These are phyloP conservation scores for Metallyticus violacea DNA, from an alignment of 2,888 invertebrate genomes.

Conservation along the genomic window DNA sequence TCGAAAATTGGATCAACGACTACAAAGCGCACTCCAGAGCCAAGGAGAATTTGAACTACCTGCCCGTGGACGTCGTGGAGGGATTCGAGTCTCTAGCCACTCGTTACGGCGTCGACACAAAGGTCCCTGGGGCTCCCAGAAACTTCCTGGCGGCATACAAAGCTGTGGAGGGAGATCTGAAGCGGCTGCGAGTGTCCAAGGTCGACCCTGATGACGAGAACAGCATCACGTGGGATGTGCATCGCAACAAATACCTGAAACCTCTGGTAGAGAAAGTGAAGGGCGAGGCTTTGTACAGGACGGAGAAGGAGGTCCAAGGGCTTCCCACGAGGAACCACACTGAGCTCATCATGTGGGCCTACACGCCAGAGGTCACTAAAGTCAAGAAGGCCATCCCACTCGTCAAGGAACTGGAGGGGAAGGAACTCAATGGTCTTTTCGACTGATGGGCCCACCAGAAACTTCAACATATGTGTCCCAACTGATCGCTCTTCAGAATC, in stretches of 20 bases:
- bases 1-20: conserved; percentile 71
- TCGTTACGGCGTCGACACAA: conserved; percentile 51
- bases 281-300: conserved; percentile 52
- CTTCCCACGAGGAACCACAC: conserved; percentile 67
- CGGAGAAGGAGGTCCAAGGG: conserved; percentile 60
- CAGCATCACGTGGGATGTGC: conserved; percentile 70
- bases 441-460: too few species aligned
- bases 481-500: too few species aligned
- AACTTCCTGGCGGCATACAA: conserved; percentile 52
- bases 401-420: conserved; percentile 42
- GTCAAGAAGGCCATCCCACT: conserved; percentile 58
- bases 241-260: conserved; percentile 60
- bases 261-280: conserved; percentile 51
- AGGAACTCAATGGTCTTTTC: conserved; percentile 41
- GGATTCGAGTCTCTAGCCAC: conserved; percentile 55
- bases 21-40: conserved; percentile 66
- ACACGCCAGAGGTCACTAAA: conserved; percentile 67
- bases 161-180: conserved; percentile 66
- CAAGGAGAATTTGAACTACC: conserved; percentile 67
- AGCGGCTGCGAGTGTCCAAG: conserved; percentile 60
- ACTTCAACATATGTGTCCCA: too few species aligned
- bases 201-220: conserved; percentile 51
- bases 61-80: conserved; percentile 58
- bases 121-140: conserved; percentile 36
- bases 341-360: conserved; percentile 70